phyloP scores from a whole-genome alignment of 2,797 vertebrate species.

The Peromyscus nudipes region DNA sequence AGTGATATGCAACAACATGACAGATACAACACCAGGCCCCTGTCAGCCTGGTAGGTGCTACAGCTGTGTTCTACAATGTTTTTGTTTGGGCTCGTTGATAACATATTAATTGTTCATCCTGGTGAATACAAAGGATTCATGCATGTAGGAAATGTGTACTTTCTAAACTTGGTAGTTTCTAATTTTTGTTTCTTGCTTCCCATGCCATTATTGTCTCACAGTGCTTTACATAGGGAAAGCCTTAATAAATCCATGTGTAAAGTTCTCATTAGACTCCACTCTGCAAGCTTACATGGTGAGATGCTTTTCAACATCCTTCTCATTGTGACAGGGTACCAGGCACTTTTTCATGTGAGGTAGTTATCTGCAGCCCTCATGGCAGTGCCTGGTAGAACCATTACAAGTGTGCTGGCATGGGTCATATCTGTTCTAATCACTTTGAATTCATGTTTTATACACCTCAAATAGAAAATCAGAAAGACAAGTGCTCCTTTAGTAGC shows the following conservation, averaged over 20 bases:
- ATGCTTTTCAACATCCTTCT: too few species aligned
- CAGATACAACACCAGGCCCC: rapidly evolving
- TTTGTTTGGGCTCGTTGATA: conserved; percentile 87
- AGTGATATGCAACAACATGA: rapidly evolving
- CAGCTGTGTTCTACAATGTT: conserved; percentile 87
- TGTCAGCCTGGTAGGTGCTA: conserved; percentile 76
- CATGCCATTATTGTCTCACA: conserved; percentile 90
- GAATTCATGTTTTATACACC: too few species aligned
- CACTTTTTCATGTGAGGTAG: too few species aligned
- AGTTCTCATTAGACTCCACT: neutral
- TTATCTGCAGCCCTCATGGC: too few species aligned
- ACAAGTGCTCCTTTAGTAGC: too few species aligned
- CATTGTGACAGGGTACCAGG: too few species aligned
- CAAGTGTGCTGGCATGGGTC: too few species aligned
- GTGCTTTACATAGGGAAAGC: conserved; percentile 75
- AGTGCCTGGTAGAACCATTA: too few species aligned
- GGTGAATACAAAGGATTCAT: conserved; percentile 81
- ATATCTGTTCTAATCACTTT: too few species aligned
- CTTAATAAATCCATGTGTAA: conserved; percentile 86
- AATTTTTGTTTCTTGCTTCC: conserved; percentile 89
- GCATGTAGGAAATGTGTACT: conserved; percentile 89
- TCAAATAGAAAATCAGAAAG: too few species aligned
- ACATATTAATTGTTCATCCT: conserved; percentile 88
- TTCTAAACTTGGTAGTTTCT: conserved; percentile 88
- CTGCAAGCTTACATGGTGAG: too few species aligned